phyloP scores from a whole-genome alignment of 1,140 invertebrate species.

The Drosophila teissieri region DNA sequence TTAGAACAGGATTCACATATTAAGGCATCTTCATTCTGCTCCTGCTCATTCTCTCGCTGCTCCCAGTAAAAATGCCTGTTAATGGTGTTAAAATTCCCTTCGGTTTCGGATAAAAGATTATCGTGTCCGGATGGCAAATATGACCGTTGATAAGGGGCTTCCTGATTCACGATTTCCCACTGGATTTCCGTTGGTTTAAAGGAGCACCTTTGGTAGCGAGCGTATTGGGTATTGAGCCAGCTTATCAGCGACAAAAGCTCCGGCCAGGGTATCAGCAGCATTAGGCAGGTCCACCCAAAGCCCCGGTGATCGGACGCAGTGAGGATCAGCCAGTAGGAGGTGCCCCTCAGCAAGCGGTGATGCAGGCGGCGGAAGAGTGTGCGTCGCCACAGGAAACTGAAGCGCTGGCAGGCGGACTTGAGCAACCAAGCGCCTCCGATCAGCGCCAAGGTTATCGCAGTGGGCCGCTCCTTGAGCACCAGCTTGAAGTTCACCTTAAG shows the following conservation, averaged over 20 bases:
- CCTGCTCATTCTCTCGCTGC: not conserved
- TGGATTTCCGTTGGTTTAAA: no score
- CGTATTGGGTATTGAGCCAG: not conserved
- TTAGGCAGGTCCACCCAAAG: not conserved
- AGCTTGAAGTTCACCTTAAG: slow-evolving; percentile 6
- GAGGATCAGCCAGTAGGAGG: slow-evolving; percentile 5
- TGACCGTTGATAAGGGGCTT: no score
- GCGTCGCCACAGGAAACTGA: not conserved
- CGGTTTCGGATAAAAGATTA: not conserved
- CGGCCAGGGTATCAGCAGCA: not conserved
- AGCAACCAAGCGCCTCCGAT: not conserved
- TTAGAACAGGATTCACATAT: not conserved
- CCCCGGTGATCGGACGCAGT: slow-evolving; percentile 1
- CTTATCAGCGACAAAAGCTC: not conserved
- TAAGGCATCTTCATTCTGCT: not conserved
- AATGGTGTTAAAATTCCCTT: not conserved
- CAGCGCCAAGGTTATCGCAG: not conserved
- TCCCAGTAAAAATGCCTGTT: not conserved
- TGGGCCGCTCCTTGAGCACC: slow-evolving; percentile 6
- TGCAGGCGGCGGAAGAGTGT: not conserved
- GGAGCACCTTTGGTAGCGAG: no score
- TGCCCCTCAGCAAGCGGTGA: not conserved
- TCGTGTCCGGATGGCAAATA: not conserved
- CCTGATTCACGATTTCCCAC: not conserved
- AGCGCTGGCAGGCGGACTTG: no score